phyloP scores from a whole-genome alignment of 2,797 vertebrate species.

The Natrix natrix region DNA sequence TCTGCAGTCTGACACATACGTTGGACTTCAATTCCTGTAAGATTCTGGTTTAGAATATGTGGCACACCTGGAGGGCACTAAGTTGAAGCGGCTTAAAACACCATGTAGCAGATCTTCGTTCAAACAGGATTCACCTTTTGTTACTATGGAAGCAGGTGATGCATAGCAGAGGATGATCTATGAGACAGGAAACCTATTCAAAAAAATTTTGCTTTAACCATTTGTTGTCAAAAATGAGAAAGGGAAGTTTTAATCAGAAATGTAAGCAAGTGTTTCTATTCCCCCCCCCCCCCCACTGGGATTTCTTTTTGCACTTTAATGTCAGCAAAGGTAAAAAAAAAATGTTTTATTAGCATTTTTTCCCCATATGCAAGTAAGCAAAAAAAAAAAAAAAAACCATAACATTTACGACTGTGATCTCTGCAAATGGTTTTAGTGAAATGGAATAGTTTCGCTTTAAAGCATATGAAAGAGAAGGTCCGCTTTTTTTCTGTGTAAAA shows the following conservation, averaged over 20 bases:
- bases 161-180: not conserved
- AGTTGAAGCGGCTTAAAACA: not conserved
- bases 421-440: not conserved
- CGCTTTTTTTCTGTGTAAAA: not conserved
- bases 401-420: not conserved
- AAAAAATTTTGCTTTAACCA: not conserved
- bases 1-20: not conserved
- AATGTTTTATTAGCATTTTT: conserved; percentile 14
- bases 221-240: not conserved
- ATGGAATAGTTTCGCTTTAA: conserved; percentile 28
- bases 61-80: not conserved
- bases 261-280: conserved; percentile 5
- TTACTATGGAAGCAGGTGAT: not conserved
- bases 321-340: not conserved
- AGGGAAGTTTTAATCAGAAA: rapidly evolving
- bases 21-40: not conserved
- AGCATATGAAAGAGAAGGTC: not conserved
- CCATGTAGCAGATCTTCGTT: not conserved
- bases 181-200: not conserved
- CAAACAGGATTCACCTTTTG: not conserved
- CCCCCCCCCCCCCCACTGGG: rapidly evolving
- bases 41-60: not conserved
- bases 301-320: not conserved
- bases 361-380: not conserved
- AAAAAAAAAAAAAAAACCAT: not conserved